Evolutionary conservation across 2,113 vertebrate genomes (phyloP).

Genomic region (Alexandromys fortis): DNA sequence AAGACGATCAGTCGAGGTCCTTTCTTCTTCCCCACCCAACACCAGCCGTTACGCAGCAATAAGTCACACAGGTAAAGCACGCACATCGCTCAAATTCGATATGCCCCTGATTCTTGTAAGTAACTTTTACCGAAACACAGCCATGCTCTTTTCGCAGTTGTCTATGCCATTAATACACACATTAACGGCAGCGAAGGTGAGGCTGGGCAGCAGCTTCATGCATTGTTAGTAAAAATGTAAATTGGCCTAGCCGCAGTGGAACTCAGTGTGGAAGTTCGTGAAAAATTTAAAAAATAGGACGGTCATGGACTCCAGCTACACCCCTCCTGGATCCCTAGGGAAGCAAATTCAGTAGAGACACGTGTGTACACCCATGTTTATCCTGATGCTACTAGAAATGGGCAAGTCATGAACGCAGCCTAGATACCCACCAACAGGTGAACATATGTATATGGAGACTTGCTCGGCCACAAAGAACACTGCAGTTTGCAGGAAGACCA

Average conservation of each 20-base stretch:
- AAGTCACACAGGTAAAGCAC: background rate
- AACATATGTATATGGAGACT: background rate
- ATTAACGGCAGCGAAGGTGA: background rate
- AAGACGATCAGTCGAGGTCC: background rate
- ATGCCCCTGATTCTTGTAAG: background rate
- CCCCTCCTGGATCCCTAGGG: background rate
- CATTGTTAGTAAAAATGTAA: background rate
- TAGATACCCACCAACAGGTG: too few relatives aligned
- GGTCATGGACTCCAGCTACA: background rate
- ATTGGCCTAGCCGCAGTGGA: background rate
- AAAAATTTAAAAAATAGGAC: background rate
- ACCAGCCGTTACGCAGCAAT: background rate
- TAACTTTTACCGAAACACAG: conserved; percentile 32
- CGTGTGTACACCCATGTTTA: background rate
- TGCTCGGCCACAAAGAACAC: background rate
- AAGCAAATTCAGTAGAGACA: background rate
- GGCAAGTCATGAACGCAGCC: background rate
- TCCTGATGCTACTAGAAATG: background rate
- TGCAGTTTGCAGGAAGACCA: background rate
- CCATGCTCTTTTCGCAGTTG: background rate
- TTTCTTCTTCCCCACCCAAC: background rate
- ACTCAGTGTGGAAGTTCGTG: background rate
- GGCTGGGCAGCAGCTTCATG: background rate
- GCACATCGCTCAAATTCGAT: background rate
- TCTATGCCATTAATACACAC: background rate